Evolutionary conservation across 2,888 invertebrate species (phyloP), one percentile per base, ranked within the genome.

Genomic region (Leucoma salicis): DNA sequence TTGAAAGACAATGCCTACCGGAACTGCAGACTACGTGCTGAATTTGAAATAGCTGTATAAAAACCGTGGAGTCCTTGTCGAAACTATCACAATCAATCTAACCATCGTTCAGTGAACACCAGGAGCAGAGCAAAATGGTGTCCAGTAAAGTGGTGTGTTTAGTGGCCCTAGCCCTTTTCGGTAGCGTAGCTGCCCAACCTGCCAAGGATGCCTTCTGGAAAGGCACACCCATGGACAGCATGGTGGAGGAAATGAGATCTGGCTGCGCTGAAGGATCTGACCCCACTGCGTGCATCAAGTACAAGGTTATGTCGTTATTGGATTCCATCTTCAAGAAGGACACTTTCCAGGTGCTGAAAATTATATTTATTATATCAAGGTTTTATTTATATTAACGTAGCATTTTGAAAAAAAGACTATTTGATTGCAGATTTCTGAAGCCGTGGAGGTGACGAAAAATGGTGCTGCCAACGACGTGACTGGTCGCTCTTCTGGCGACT

Each of bases 281-380:
- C 75, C 93, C 94, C 13, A 91, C 95, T 42, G 93, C 95, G 53
- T 96, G 96, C 84, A 93, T 96, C 82, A 95, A 96, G 81, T 94
- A 93, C 90, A 95, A 95, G 77, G 94, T 95, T 52, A 93, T 96
- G 90, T 93, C 93, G 51, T 91, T 95, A 56, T 84, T 96, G 75
- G 95, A 95, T 79, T 93, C 93, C 66, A 92, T 95, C 63, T 92
- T 95, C 82, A 93, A 93, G 78, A 94, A 95, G 85, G 95, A 95
- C 74, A 92, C 92, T 58, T 95, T 93, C 84, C 93, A 95, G 92
- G 95, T 94, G 88, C 1, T 1, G 21, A 21, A 2, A 3, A n/a
- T n/a, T 6, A 21, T 21, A 8, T 21, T 21, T 8, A 21, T 21
- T 21, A 3, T 1, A 21, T 21, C 6, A 21, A 21, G 1, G 8